Percentiles rank a stretch among this genome's conserved stretches.
Conservation (phyloP, 2,797 vertebrate species). For the Channallabes apus region DNA sequence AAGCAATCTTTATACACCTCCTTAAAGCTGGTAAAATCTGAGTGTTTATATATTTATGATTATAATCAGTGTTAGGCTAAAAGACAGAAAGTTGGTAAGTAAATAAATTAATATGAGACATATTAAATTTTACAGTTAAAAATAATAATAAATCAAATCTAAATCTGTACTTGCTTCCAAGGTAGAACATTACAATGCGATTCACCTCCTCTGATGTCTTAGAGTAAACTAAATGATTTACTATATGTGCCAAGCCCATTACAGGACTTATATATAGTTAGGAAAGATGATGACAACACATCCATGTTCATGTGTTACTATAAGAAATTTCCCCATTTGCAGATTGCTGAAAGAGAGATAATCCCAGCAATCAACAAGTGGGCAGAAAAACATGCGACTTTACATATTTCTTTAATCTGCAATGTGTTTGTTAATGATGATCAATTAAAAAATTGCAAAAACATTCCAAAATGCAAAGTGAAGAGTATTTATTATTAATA, state of each 20-base stretch:
- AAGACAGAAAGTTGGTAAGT: neutral
- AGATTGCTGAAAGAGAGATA: conserved; percentile 17
- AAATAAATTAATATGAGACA: neutral
- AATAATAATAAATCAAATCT: neutral
- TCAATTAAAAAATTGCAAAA: neutral
- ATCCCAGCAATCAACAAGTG: conserved; percentile 4
- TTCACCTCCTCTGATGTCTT: neutral
- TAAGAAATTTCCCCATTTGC: neutral
- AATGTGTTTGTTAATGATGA: neutral
- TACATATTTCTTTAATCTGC: neutral
- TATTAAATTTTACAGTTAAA: neutral
- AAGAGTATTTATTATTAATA: neutral
- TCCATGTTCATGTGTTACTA: neutral
- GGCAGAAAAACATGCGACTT: neutral
- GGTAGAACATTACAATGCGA: neutral
- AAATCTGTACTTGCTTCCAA: conserved; percentile 43
- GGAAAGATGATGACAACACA: neutral
- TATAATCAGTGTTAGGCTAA: conserved; percentile 25
- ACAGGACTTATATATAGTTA: conserved; percentile 33
- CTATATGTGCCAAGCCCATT: neutral
- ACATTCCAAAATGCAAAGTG: neutral
- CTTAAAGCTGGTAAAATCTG: conserved; percentile 40
- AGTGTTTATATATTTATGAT: neutral
- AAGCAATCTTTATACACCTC: conserved; percentile 32
- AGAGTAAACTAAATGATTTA: neutral